phyloP scores from a whole-genome alignment of 2,888 invertebrate species.

The Amphipyra berbera region DNA sequence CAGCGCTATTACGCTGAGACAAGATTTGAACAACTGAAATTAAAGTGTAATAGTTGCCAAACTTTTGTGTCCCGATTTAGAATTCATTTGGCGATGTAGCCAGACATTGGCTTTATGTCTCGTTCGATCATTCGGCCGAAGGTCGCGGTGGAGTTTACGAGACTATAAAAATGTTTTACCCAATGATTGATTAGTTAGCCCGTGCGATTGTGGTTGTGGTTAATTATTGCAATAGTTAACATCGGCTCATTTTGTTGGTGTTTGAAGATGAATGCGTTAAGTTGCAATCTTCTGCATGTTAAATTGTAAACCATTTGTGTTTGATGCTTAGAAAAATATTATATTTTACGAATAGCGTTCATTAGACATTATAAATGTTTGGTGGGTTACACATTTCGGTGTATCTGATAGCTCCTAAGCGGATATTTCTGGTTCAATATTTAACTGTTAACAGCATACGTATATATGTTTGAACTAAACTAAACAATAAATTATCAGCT shows the following conservation, averaged over 20 bases:
- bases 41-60: conserved; percentile 88
- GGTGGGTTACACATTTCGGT: too few species aligned
- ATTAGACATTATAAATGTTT: too few species aligned
- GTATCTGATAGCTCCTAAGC: too few species aligned
- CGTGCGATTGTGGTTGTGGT: conserved; percentile 46
- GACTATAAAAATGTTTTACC: conserved; percentile 61
- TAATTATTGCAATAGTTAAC: conserved; percentile 43
- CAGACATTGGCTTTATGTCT: conserved; percentile 75
- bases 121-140: conserved; percentile 71
- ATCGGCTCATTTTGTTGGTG: conserved; percentile 30
- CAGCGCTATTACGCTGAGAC: conserved; percentile 86
- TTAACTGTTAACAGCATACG: too few species aligned
- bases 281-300: conserved; percentile 20
- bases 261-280: conserved; percentile 29
- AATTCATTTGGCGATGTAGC: conserved; percentile 84
- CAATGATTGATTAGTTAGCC: conserved; percentile 59
- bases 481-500: too few species aligned
- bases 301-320: not conserved
- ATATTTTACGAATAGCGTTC: too few species aligned
- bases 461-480: too few species aligned
- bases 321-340: not conserved
- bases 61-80: conserved; percentile 87
- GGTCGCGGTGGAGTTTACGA: conserved; percentile 64
- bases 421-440: too few species aligned
- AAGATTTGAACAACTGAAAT: conserved; percentile 90